Evolutionary conservation across 2,797 vertebrate genomes (phyloP), one percentile per base, ranked within the genome.

Genomic region (Phalloptychus januarius): DNA sequence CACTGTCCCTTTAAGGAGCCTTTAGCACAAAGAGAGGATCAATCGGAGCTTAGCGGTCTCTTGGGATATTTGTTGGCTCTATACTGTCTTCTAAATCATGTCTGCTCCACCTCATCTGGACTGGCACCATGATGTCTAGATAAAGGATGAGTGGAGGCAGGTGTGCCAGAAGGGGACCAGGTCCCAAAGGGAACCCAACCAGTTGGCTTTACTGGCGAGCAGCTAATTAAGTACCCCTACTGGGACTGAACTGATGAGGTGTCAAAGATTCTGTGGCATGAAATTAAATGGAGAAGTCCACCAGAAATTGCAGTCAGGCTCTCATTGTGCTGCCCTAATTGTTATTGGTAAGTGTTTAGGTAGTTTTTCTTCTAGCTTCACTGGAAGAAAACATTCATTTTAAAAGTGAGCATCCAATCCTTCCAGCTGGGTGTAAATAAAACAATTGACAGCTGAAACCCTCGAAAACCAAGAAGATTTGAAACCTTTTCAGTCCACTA

Each of bases 91-190:
- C 72, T 84, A 78, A 86, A 89, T 88, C 75, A 77, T 6, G n/a
- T 15, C 74, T 58, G 44, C 40, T 86, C 82, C 71, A 76, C 74
- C 83, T 83, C 87, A 85, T 84, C 65, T 86, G 75, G 74, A 86
- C 40, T 75, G 86, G 84, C 87, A 82, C 81, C 88, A 69, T 74
- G 70, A 23, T 81, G 88, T 92, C 90, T 86, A 89, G 88, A 94
- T 91, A 91, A 88, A 90, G 83, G 79, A 74, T 79, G 81, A 79
- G 44, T 86, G 72, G 33, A 88, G 88, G 86, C 79, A 83, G 42
- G 84, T 89, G 77, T 79, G 84, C 90, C 92, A 94, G 92, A 93
- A 93, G 90, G 93, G 91, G 86, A 85, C 87, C 85, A 78, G 77
- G 84, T 89, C 93, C 93, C 93, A 71, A 0, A 58, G 91, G 92